Base-by-base conservation (phyloP, 2,113 vertebrate genomes). In the Seriola rivoliana region DNA sequence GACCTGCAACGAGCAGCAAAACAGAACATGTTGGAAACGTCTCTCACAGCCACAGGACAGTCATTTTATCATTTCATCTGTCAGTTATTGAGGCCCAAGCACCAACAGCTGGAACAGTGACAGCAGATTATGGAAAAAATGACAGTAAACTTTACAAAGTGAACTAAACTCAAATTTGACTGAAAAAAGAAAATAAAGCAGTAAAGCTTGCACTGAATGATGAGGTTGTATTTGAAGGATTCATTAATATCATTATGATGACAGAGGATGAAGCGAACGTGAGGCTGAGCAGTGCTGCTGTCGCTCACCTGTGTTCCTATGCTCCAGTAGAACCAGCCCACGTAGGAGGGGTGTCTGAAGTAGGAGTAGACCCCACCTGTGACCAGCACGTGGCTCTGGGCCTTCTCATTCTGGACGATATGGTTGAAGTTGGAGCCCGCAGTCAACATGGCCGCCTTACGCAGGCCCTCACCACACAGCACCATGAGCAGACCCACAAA, bases 321-420 rank as follows among this genome's bases (percentile, higher is more conserved):
- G 88, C 98, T 99, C 98, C 98, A 99, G 95, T 97, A 99, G 94
- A 99, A 99, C 98, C 98, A 99, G 62, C 98, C 98, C 64, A 99
- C 98, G 0, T 99, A 99, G 3, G 98, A 98, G 0, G 98, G 98
- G 87, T 99, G 98, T 78, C 98, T 96, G 92, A 96, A 99, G 95
- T 95, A 97, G 42, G 97, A 92, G 0, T 99, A 99, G 9, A 99
- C 97, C 0, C 98, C 98, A 0, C 87, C 94, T 0, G 98, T 99
- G 93, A 99, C 98, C 92, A 99, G 89, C 19, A 97, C 96, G 21
- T 99, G 98, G 23, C 95, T 97, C 21, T 97, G 97, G 0, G 98
- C 97, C 54, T 99, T 99, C 81, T 99, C 98, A 0, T 99, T 99
- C 95, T 99, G 98, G 14, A 99, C 98, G 1, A 99, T 98, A 66